These are phyloP conservation scores for Bolborhynchus lineola DNA, from an alignment of 2,113 vertebrate species.

Conservation along the genomic window DNA sequence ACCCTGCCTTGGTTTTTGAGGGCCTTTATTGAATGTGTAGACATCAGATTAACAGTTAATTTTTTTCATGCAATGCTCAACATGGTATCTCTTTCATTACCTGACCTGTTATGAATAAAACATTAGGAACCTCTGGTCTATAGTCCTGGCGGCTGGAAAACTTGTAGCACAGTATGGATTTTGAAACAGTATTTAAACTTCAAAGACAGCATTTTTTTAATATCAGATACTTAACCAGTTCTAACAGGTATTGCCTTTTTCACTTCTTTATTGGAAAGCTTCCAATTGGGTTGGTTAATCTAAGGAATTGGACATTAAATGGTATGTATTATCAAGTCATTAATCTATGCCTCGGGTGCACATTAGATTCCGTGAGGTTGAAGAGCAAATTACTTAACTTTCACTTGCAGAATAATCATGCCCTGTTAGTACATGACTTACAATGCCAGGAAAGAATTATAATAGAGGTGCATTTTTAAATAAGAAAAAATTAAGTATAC, in stretches of 20 bases:
- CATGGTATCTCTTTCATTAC: not conserved
- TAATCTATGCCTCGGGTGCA: constrained; percentile 6
- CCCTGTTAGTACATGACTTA: not conserved
- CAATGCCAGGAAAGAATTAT: not conserved
- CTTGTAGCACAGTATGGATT: not conserved
- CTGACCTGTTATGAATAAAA: not conserved
- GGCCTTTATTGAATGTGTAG: not conserved
- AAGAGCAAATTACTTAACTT: constrained; percentile 15
- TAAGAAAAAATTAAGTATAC: not conserved
- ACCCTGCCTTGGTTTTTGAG: not conserved
- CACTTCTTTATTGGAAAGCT: not conserved
- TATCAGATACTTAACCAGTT: not conserved
- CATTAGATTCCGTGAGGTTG: not conserved
- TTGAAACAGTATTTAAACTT: not conserved
- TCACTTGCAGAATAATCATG: constrained; percentile 1
- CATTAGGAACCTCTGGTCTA: not conserved
- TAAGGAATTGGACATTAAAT: constrained; percentile 6
- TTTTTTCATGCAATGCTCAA: not conserved
- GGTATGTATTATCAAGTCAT: not conserved
- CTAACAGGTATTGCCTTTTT: not conserved
- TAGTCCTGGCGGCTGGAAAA: not conserved
- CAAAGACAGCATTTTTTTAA: not conserved
- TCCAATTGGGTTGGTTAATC: not conserved
- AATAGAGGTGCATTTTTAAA: not conserved
- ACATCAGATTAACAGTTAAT: not conserved